Base-by-base conservation (phyloP, 2,888 invertebrate genomes). In the Leptinotarsa haldemani region DNA sequence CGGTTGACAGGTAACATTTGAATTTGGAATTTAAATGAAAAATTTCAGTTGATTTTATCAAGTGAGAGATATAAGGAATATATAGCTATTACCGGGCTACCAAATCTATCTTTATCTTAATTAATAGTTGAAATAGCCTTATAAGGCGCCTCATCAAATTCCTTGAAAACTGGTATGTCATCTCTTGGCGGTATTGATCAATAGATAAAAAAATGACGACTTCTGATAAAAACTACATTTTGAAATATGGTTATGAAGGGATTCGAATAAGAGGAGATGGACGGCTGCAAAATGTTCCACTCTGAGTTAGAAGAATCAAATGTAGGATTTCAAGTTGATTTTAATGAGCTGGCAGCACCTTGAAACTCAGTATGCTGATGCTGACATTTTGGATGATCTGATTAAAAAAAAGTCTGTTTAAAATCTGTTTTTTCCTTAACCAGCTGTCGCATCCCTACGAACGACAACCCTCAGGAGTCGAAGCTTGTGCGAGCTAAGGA, bases 1-100 rank as follows among this genome's bases (percentile, higher is more conserved):
- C 58, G 61, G 30, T 64, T 63, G 68, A 74, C 64, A 74, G 58
- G 40, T 71, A 52, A 69, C 69, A 70, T 70, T 68, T 25, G 65
- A 70, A 71, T 56, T 65, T 18, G 30, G 61, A 61, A 61, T 61
- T 61, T 61, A n/a, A 61, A 61, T 40, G n/a, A 25, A 72, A 72
- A 75, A 75, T 75, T 67, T 70, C 61, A 72, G 63, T 64, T 56
- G 75, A 75, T 75, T 58, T 75, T 75, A 75, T 75, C 75, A 50
- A 52, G 61, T 40, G 61, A 12, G 16, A 72, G 71, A 75, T 72
- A 70, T 65, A 52, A 47, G 67, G 69, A 67, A 63, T 75, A 75
- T 75, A 72, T 53, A 63, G 25, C 61, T 70, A 70, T 70, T 75
- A 75, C 53, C n/a, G 47, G 30, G 72, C 72, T 72, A 72, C 72